These are phyloP conservation scores for Lepetodrilus schrolli DNA, from an alignment of 2,888 invertebrate genomes.

Conservation along the genomic window DNA sequence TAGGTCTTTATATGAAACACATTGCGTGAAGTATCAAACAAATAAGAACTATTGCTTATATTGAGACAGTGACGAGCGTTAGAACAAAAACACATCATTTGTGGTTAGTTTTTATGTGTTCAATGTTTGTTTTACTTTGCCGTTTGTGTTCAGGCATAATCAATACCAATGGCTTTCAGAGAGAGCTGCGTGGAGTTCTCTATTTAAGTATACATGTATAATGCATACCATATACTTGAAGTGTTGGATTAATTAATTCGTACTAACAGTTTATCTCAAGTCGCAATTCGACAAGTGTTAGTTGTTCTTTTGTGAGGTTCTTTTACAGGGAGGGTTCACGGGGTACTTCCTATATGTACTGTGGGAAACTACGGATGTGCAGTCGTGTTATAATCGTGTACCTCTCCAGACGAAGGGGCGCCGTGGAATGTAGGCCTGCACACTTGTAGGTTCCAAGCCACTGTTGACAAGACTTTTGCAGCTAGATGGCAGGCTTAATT, in stretches of 20 bases:
- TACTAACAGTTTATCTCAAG: not conserved
- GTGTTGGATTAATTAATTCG: not conserved
- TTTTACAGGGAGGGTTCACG: not conserved
- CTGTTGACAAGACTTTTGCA: too few species aligned
- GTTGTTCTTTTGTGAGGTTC: not conserved
- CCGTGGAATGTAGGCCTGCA: too few species aligned
- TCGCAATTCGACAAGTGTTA: not conserved
- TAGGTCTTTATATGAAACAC: not conserved
- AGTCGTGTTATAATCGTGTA: not conserved
- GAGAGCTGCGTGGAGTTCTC: not conserved
- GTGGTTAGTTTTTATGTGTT: constrained; percentile 7
- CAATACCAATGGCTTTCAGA: not conserved
- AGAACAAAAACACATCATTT: constrained; percentile 17
- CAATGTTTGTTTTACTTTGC: constrained; percentile 7
- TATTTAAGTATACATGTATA: not conserved
- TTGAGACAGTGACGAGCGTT: constrained; percentile 2
- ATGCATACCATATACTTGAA: not conserved
- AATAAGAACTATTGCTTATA: constrained; percentile 19
- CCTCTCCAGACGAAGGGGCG: too few species aligned
- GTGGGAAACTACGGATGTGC: not conserved
- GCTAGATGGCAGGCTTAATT: too few species aligned
- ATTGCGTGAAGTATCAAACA: constrained; percentile 6
- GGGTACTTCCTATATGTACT: not conserved
- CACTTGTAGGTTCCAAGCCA: too few species aligned
- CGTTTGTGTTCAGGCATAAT: not conserved